phyloP scores from a whole-genome alignment of 2,888 invertebrate species.

The Pandemis heparana region DNA sequence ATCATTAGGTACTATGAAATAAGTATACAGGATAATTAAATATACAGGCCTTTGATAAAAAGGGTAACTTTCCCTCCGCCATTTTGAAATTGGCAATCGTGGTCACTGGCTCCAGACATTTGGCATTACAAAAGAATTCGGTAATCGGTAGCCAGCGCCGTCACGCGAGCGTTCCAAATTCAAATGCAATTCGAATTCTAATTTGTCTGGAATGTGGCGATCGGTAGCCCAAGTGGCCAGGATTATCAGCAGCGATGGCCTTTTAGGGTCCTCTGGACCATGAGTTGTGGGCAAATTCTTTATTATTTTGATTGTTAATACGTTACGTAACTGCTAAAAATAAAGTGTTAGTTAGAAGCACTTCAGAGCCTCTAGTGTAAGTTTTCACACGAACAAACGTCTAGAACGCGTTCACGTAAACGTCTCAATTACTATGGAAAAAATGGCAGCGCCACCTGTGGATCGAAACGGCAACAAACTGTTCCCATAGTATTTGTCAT shows the following conservation, averaged over 20 bases:
- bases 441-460: too few relatives aligned
- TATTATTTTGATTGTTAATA: too few relatives aligned
- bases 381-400: too few relatives aligned
- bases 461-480: too few relatives aligned
- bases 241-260: constrained; percentile 44
- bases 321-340: too few relatives aligned
- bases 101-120: constrained; percentile 34
- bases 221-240: constrained; percentile 51
- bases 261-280: constrained; percentile 29
- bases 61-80: constrained; percentile 13
- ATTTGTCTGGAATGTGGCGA: constrained; percentile 65
- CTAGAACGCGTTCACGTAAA: too few relatives aligned
- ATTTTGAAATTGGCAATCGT: constrained; percentile 24
- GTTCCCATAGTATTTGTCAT: too few relatives aligned
- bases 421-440: too few relatives aligned
- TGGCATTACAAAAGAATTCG: constrained; percentile 62
- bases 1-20: background rate
- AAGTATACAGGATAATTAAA: background rate
- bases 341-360: too few relatives aligned
- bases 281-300: too few relatives aligned
- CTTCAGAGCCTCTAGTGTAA: too few relatives aligned
- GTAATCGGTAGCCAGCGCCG: constrained; percentile 68
- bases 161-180: constrained; percentile 60
- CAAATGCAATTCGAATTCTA: constrained; percentile 57
- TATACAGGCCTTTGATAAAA: background rate